Conservation (phyloP, 2,113 vertebrate species). For the Morphnarchus princeps region DNA sequence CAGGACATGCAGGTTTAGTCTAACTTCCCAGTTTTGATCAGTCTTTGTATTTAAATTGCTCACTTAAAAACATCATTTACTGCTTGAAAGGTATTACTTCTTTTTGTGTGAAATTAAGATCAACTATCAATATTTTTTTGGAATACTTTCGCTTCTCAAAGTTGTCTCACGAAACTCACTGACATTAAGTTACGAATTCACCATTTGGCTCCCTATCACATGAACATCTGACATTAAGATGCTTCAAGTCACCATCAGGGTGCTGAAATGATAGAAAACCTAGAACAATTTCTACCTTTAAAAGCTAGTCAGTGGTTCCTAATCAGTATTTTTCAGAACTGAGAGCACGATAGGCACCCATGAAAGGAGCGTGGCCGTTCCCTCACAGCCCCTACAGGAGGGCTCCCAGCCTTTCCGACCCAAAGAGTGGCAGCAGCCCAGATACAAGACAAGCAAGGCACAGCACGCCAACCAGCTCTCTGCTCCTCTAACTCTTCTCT, state of each 20-base stretch:
- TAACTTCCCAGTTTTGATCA: neutral
- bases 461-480: accelerated
- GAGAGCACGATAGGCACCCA: accelerated
- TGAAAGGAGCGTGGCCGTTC: accelerated
- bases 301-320: neutral
- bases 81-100: neutral
- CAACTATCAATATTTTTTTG: neutral
- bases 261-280: neutral
- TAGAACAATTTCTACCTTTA: neutral
- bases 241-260: neutral
- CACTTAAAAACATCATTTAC: neutral
- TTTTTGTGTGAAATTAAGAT: neutral
- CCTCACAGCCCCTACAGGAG: neutral
- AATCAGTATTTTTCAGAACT: neutral
- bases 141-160: neutral
- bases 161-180: neutral
- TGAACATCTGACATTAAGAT: neutral
- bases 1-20: neutral
- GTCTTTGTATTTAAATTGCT: neutral
- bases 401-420: neutral
- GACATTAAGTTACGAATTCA: neutral
- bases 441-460: neutral
- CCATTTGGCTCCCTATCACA: neutral
- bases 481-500: neutral
- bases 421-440: accelerated